Conservation (phyloP, 2,797 vertebrate genomes). For the Microcaecilia unicolor region DNA sequence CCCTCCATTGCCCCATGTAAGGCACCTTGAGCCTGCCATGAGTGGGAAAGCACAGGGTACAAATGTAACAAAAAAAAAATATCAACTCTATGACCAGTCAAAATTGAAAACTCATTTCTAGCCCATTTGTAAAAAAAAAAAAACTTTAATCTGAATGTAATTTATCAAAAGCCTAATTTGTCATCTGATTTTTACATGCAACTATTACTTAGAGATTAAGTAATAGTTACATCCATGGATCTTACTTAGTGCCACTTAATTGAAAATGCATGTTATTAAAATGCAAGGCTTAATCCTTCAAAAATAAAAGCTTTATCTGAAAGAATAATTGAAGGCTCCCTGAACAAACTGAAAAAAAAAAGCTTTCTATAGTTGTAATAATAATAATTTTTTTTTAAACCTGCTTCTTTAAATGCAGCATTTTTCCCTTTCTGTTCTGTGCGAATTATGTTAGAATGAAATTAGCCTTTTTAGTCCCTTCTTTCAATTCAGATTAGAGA, state of each 20-base stretch:
- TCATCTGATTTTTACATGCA: slow-evolving; percentile 56
- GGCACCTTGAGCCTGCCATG: no score
- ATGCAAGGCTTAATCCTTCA: slow-evolving; percentile 47
- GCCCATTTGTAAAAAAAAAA: slow-evolving; percentile 63
- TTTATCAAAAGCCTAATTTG: slow-evolving; percentile 58
- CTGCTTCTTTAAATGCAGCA: slow-evolving; percentile 25
- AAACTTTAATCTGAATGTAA: slow-evolving; percentile 61
- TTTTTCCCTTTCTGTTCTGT: slow-evolving; percentile 29
- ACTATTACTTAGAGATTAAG: slow-evolving; percentile 61
- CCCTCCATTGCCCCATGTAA: no score
- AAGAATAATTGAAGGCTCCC: slow-evolving; percentile 39
- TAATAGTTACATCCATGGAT: slow-evolving; percentile 59
- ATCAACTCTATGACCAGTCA: slow-evolving; percentile 58
- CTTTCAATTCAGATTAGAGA: slow-evolving; percentile 58
- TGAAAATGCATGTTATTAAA: slow-evolving; percentile 57
- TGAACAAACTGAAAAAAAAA: not conserved
- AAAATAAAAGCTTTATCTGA: slow-evolving; percentile 54
- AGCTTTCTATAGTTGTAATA: no score
- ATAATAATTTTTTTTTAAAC: slow-evolving; percentile 19
- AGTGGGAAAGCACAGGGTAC: no score
- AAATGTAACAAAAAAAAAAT: no score
- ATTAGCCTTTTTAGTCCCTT: slow-evolving; percentile 43
- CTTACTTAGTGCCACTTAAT: slow-evolving; percentile 53
- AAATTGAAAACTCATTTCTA: slow-evolving; percentile 63
- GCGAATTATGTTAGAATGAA: slow-evolving; percentile 44